Percentiles rank a stretch among this genome's conserved stretches.
Evolutionary conservation across 92 coral and sea anemone species (phyloP).

Genomic region (Nematostella vectensis): DNA sequence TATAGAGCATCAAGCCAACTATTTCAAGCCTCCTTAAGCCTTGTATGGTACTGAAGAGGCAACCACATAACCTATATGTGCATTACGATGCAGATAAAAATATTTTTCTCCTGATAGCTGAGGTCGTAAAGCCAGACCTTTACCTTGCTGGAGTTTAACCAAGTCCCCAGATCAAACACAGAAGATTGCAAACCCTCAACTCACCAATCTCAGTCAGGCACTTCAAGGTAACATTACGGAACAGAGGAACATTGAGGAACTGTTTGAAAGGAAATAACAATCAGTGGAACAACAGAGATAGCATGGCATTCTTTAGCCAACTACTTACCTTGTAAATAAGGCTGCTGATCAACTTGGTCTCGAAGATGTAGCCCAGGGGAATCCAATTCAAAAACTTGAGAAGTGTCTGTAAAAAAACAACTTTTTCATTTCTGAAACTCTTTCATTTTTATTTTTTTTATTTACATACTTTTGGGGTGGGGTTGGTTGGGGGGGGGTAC

Average conservation of each 20-base stretch:
- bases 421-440: too few relatives aligned
- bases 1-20: too few relatives aligned
- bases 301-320: background rate
- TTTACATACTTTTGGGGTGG: too few relatives aligned
- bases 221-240: conserved; percentile 92
- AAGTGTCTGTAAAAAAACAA: conserved; percentile 48
- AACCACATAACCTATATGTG: too few relatives aligned
- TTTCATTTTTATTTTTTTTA: too few relatives aligned
- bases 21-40: too few relatives aligned
- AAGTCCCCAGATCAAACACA: background rate
- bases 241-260: conserved; percentile 98
- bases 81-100: too few relatives aligned
- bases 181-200: conserved; percentile 6
- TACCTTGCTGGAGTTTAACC: background rate
- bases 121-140: background rate
- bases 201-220: conserved; percentile 97
- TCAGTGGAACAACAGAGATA: background rate
- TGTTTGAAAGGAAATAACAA: conserved; percentile 11
- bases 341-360: conserved; percentile 90
- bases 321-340: conserved; percentile 82
- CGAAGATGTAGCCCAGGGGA: conserved; percentile 98
- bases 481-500: too few relatives aligned
- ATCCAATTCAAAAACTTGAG: conserved; percentile 96
- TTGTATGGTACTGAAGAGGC: too few relatives aligned
- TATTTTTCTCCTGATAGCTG: too few relatives aligned